phyloP scores from a whole-genome alignment of 2,797 vertebrate genomes.

The Merluccius polli region DNA sequence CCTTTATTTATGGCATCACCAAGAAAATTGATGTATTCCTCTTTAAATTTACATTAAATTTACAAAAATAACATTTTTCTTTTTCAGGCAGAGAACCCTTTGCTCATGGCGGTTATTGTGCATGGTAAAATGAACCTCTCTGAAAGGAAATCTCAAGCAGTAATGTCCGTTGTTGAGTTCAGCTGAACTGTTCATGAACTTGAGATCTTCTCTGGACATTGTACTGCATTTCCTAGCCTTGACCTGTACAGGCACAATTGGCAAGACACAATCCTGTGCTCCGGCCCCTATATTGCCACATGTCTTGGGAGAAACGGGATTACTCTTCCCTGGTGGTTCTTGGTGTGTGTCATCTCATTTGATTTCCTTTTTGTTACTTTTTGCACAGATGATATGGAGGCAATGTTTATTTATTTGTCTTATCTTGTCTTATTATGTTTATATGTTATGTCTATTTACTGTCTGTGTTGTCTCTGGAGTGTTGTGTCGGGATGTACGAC shows the following conservation, averaged over 20 bases:
- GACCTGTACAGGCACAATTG: slow-evolving; percentile 10
- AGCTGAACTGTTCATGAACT: neutral
- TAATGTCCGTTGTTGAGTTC: neutral
- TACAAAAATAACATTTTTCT: too few relatives aligned
- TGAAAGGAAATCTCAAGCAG: neutral
- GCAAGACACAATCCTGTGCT: neutral
- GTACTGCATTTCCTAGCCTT: slow-evolving; percentile 1
- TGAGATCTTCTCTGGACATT: slow-evolving; percentile 1
- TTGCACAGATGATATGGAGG: too few relatives aligned
- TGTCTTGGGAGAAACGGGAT: neutral
- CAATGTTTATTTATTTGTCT: too few relatives aligned
- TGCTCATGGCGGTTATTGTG: neutral
- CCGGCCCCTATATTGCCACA: neutral
- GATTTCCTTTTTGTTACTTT: too few relatives aligned
- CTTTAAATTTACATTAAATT: too few relatives aligned
- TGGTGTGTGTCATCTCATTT: neutral
- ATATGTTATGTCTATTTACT: too few relatives aligned
- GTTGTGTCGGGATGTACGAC: too few relatives aligned
- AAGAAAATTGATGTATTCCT: neutral
- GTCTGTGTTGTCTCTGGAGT: too few relatives aligned
- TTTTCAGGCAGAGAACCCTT: slow-evolving; percentile 1
- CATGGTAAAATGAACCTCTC: neutral
- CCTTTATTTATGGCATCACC: neutral
- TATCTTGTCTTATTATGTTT: too few relatives aligned
- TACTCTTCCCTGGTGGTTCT: neutral